A percentile compares a stretch with the other conserved stretches of the same genome.
Evolutionary conservation across 2,113 vertebrate genomes (phyloP).

Genomic region (Scophthalmus maximus): DNA sequence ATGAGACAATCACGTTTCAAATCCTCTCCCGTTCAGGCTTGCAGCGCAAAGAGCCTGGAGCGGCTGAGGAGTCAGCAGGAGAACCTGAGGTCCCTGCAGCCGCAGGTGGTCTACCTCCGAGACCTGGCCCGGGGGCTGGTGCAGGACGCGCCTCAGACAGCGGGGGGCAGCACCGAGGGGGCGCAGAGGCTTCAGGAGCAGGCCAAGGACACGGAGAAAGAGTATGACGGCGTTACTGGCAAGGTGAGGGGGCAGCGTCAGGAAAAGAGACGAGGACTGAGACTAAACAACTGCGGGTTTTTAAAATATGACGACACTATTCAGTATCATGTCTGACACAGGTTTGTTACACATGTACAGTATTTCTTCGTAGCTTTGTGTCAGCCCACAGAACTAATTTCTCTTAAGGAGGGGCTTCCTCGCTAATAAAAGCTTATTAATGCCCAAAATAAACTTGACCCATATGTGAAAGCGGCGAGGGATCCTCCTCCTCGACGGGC

Average conservation of each 20-base stretch:
- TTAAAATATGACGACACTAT: neutral
- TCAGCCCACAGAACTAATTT: no score
- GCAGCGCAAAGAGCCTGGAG: slow-evolving; percentile 96
- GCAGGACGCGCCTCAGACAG: slow-evolving; percentile 88
- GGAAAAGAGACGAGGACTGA: neutral
- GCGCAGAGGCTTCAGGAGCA: slow-evolving; percentile 85
- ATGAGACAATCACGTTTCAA: neutral
- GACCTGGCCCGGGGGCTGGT: slow-evolving; percentile 91
- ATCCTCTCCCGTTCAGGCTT: slow-evolving; percentile 83
- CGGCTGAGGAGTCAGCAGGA: slow-evolving; percentile 92
- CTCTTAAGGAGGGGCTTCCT: no score
- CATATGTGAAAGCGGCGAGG: neutral
- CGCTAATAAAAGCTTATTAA: neutral
- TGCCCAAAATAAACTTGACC: slow-evolving; percentile 15
- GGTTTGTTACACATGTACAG: neutral
- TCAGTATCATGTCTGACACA: no score
- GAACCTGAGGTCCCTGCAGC: slow-evolving; percentile 87
- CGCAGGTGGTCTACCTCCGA: slow-evolving; percentile 92
- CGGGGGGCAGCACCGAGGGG: slow-evolving; percentile 81
- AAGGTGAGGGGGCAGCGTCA: slow-evolving; percentile 80
- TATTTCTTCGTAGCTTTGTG: no score
- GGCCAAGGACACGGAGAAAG: slow-evolving; percentile 86
- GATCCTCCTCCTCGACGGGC: neutral
- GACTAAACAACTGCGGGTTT: neutral
- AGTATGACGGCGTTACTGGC: slow-evolving; percentile 86